Percentiles rank a stretch among this genome's conserved stretches.
Conservation (phyloP, 1,140 invertebrate genomes). For the Chironomus tepperi region DNA sequence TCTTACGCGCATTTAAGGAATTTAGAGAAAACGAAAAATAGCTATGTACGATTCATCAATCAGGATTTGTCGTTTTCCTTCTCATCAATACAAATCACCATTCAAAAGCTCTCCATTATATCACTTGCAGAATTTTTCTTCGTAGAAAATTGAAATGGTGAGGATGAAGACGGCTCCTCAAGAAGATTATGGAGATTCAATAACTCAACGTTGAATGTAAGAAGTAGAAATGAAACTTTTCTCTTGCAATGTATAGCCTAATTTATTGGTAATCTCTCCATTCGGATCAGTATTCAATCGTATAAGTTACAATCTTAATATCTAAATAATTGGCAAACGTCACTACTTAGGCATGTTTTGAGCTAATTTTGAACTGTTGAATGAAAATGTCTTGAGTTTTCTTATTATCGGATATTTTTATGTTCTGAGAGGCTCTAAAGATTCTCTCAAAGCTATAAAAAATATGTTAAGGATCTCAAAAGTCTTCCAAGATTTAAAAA, state of each 20-base stretch:
- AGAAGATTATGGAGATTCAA: background rate
- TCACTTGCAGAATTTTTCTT: background rate
- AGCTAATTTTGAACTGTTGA: background rate
- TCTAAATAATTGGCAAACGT: background rate
- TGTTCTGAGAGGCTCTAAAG: background rate
- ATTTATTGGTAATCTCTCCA: background rate
- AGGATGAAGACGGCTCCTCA: background rate
- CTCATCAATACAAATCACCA: conserved; percentile 12
- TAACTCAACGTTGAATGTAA: background rate
- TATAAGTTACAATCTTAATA: background rate
- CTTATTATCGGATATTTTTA: background rate
- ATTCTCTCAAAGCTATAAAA: background rate
- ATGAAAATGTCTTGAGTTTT: background rate
- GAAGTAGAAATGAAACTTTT: background rate
- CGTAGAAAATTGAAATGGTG: background rate
- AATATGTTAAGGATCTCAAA: background rate
- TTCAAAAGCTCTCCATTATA: background rate
- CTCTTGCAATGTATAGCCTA: background rate
- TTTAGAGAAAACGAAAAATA: background rate
- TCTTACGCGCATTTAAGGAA: background rate
- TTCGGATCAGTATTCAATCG: background rate
- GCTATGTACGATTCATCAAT: background rate
- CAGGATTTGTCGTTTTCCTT: conserved; percentile 4
- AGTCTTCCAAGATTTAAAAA: too few relatives aligned
- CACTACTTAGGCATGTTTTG: background rate